Evolutionary conservation across 2,797 vertebrate species (phyloP).

Genomic region (Acipenser ruthenus): DNA sequence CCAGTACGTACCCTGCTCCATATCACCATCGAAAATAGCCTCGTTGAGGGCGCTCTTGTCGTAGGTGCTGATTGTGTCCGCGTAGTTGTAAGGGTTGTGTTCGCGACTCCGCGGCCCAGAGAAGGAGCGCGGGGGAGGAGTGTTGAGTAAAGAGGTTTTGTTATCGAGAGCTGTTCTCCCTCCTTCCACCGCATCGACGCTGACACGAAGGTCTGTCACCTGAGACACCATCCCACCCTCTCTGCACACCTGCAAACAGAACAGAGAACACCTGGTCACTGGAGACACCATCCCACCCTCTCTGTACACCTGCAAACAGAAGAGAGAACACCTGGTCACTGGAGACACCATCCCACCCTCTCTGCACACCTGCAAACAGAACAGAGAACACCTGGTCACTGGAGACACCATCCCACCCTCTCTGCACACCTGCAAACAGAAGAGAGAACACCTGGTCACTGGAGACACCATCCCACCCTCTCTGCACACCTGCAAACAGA

Average conservation of each 20-base stretch:
- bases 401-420: conserved; percentile 72
- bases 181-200: conserved; percentile 75
- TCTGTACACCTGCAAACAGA: no score
- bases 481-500: no score
- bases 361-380: no score
- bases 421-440: conserved; percentile 61
- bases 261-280: no score
- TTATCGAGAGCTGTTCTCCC: conserved; percentile 89
- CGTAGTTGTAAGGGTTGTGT: conserved; percentile 81
- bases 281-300: no score
- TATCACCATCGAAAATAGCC: conserved; percentile 92
- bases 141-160: conserved; percentile 95
- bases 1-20: conserved; percentile 88
- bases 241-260: conserved; percentile 61
- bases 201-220: conserved; percentile 67
- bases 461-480: no score
- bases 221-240: conserved; percentile 75
- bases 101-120: conserved; percentile 77
- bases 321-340: no score
- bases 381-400: no score
- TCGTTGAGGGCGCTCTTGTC: conserved; percentile 95
- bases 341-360: no score
- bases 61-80: conserved; percentile 79
- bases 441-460: no score
- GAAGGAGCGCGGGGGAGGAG: conserved; percentile 83